A percentile compares a stretch with the other conserved stretches of the same genome.
These are phyloP conservation scores for Morone chrysops DNA, from an alignment of 2,113 vertebrate species.

Conservation along the genomic window DNA sequence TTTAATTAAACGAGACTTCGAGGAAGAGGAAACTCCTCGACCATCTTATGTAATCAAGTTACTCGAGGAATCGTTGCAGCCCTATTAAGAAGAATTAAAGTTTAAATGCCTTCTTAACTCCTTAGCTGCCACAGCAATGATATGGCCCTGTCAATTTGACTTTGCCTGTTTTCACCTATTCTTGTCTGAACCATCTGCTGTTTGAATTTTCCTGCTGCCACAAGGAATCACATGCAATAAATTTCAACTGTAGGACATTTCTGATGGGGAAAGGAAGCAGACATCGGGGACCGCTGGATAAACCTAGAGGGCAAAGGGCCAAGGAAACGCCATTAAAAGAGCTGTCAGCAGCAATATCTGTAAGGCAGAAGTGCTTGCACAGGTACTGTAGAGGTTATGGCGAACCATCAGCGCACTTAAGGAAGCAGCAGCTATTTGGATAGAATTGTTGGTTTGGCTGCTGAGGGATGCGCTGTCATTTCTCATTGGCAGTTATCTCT, in stretches of 20 bases:
- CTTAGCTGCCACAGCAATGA: not conserved
- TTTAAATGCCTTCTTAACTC: not conserved
- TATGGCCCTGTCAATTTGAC: not conserved
- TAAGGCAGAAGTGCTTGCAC: not conserved
- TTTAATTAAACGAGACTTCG: too few species aligned
- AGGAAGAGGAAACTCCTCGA: too few species aligned
- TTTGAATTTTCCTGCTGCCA: not conserved
- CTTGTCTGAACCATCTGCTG: not conserved
- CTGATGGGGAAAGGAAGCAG: not conserved
- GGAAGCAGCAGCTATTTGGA: conserved; percentile 24
- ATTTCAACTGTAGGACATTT: conserved; percentile 15
- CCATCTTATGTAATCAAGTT: too few species aligned
- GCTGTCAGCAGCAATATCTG: conserved; percentile 41
- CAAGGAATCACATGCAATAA: not conserved
- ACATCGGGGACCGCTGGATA: not conserved
- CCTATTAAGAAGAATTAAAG: not conserved
- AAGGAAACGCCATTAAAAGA: conserved; percentile 21
- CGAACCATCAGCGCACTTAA: conserved; percentile 5
- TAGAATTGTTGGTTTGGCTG: not conserved
- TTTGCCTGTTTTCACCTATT: not conserved
- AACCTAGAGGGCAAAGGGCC: conserved; percentile 6
- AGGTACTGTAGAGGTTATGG: not conserved
- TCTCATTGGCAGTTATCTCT: conserved; percentile 32
- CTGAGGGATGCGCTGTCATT: not conserved
- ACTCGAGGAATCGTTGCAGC: too few species aligned